A percentile compares a stretch with the other conserved stretches of the same genome.
Evolutionary conservation across 2,113 vertebrate genomes (phyloP).

Genomic region (Myrmophylax atrothorax): DNA sequence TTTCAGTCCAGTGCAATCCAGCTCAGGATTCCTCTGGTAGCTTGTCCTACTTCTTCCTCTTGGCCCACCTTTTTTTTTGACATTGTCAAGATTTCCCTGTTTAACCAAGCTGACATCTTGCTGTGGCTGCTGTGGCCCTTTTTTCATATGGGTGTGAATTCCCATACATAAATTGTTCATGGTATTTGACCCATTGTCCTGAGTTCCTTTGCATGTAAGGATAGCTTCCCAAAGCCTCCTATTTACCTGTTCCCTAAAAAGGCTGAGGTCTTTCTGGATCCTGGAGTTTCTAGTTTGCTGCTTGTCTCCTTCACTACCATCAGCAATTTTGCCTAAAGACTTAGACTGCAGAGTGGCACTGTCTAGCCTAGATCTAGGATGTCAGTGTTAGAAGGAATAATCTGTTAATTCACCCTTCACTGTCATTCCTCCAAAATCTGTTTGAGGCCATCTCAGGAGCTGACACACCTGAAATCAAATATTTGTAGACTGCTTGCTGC

Average conservation of each 20-base stretch:
- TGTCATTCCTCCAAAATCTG: not conserved
- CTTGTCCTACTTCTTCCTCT: not conserved
- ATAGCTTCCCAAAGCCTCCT: not conserved
- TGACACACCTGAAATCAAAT: not conserved
- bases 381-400: not conserved
- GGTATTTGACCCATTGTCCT: not conserved
- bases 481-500: not conserved
- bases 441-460: not conserved
- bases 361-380: not conserved
- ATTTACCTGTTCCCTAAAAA: accelerated
- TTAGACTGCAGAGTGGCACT: not conserved
- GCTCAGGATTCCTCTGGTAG: not conserved
- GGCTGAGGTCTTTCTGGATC: not conserved
- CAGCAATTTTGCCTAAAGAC: not conserved
- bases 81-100: not conserved
- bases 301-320: not conserved
- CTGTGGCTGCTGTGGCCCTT: not conserved
- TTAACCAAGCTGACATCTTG: not conserved
- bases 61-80: not conserved
- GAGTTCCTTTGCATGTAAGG: accelerated
- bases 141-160: not conserved
- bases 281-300: not conserved
- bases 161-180: not conserved
- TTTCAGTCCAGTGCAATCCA: not conserved
- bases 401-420: not conserved